Evolutionary conservation across 2,113 vertebrate genomes (phyloP).

Genomic region (Microtus ochrogaster): DNA sequence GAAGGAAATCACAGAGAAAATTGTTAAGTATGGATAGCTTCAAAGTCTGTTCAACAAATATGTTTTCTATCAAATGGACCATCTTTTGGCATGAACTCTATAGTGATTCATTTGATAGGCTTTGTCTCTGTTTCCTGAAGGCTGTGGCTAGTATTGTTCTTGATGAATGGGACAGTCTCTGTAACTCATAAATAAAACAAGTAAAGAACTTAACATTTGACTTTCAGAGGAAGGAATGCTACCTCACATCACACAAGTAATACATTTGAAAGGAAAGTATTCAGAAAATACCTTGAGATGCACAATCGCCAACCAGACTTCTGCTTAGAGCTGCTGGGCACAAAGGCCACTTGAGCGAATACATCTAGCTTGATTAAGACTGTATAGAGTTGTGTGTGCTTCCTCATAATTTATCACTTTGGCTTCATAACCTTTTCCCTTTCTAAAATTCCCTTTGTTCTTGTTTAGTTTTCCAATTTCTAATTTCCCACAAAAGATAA

Average conservation of each 20-base stretch:
- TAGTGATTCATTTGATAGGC: slow-evolving; percentile 41
- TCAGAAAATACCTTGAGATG: slow-evolving; percentile 38
- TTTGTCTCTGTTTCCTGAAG: slow-evolving; percentile 51
- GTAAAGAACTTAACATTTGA: slow-evolving; percentile 53
- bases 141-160: slow-evolving; percentile 40
- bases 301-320: background rate
- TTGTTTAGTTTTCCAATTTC: background rate
- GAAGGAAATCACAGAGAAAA: slow-evolving; percentile 60
- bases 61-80: slow-evolving; percentile 75
- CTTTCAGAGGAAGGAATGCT: slow-evolving; percentile 39
- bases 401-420: slow-evolving; percentile 1
- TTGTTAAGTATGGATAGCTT: slow-evolving; percentile 39
- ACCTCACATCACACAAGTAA: slow-evolving; percentile 33
- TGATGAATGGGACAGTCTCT: slow-evolving; percentile 64
- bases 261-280: slow-evolving; percentile 48
- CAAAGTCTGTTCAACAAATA: slow-evolving; percentile 61
- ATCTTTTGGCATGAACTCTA: slow-evolving; percentile 58
- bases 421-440: slow-evolving; percentile 14
- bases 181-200: slow-evolving; percentile 66
- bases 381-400: background rate
- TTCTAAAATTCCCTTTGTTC: background rate
- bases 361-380: background rate
- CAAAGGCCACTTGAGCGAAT: background rate
- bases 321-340: background rate
- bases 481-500: background rate